These are phyloP conservation scores for Crotalus tigris DNA, from an alignment of 2,113 vertebrate species.

Conservation along the genomic window DNA sequence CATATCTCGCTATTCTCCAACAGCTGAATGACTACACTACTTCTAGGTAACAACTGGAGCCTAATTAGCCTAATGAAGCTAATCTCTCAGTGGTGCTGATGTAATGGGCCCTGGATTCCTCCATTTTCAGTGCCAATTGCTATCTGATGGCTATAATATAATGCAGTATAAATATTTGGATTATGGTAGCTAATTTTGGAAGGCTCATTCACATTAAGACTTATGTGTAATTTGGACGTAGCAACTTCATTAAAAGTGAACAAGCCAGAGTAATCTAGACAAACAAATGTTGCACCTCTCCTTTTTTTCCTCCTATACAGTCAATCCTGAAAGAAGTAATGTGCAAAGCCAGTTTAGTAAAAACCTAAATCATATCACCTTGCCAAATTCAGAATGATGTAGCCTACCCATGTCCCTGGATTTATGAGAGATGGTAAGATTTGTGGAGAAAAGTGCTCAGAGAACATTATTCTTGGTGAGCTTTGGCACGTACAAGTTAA, in stretches of 20 bases:
- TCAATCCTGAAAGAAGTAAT: not conserved
- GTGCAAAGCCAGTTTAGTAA: not conserved
- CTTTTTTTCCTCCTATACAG: not conserved
- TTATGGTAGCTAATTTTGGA: not conserved
- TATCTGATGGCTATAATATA: not conserved
- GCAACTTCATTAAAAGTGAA: not conserved
- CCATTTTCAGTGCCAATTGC: not conserved
- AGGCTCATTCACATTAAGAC: not conserved
- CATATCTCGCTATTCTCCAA: too few species aligned
- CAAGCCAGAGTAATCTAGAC: not conserved
- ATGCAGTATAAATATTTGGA: not conserved
- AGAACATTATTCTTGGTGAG: constrained; percentile 55
- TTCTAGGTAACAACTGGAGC: not conserved
- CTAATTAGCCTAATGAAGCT: not conserved
- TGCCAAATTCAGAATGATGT: constrained; percentile 3
- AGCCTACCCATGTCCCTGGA: constrained; percentile 8
- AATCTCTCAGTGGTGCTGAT: not conserved
- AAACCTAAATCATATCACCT: constrained; percentile 17
- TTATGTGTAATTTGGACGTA: not conserved
- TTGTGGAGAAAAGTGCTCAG: constrained; percentile 51
- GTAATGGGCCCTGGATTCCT: not conserved
- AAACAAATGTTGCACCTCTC: not conserved
- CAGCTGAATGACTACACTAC: not conserved
- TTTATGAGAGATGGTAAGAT: constrained; percentile 41
- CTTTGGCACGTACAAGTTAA: constrained; percentile 58